Evolutionary conservation across 2,888 invertebrate species (phyloP).

Genomic region (Paralinhomoeus sp.): DNA sequence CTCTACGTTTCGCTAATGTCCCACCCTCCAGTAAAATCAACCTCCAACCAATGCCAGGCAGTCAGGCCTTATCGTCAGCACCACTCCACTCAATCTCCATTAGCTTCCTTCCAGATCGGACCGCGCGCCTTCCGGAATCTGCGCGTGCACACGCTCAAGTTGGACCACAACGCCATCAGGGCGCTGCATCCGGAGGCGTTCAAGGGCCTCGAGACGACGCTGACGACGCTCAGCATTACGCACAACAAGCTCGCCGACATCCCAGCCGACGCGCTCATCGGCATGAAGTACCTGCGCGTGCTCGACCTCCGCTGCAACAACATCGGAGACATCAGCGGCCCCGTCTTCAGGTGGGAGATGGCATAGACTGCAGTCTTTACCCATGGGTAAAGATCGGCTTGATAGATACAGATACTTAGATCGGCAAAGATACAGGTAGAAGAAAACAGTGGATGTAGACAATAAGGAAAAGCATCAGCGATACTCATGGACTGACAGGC

Average conservation of each 20-base stretch:
- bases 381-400: too few species aligned
- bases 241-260: conserved; percentile 42
- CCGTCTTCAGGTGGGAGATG: conserved; percentile 11
- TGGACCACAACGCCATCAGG: conserved; percentile 24
- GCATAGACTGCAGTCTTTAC: too few species aligned
- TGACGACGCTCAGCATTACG: conserved; percentile 57
- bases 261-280: conserved; percentile 44
- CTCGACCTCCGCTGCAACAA: conserved; percentile 28
- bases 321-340: conserved; percentile 18
- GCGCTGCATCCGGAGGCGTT: conserved; percentile 25
- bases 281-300: conserved; percentile 10
- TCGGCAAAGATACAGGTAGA: too few species aligned
- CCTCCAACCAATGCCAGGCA: too few species aligned
- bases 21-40: too few species aligned
- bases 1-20: too few species aligned
- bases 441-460: too few species aligned
- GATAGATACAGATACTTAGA: too few species aligned
- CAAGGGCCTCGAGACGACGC: conserved; percentile 47
- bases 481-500: too few species aligned
- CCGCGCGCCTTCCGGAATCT: conserved; percentile 42
- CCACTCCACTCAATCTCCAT: too few species aligned
- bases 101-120: conserved; percentile 20
- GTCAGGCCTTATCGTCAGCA: too few species aligned
- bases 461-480: too few species aligned
- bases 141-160: conserved; percentile 23